Conservation (phyloP, 2,797 vertebrate species). For the Phrynocephalus guinanensis region DNA sequence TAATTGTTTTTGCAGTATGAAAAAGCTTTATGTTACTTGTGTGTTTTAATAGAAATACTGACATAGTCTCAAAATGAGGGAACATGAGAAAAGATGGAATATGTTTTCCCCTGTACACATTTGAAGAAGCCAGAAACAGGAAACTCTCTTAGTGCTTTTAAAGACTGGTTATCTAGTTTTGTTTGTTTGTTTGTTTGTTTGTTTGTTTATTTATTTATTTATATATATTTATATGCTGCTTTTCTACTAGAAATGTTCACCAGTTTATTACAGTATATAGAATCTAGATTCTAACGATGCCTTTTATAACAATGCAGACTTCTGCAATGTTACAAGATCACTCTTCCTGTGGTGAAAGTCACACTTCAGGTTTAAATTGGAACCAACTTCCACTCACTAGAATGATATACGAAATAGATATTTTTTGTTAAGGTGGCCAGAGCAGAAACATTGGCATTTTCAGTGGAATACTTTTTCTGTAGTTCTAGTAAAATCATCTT, state of each 20-base stretch:
- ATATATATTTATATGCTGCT: background rate
- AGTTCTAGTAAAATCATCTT: too few species aligned
- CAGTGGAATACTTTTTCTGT: too few species aligned
- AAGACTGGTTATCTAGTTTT: background rate
- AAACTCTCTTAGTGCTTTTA: background rate
- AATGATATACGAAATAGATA: too few species aligned
- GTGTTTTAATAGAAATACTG: slow-evolving; percentile 26
- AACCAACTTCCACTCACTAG: too few species aligned
- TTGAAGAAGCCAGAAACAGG: background rate
- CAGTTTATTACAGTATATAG: background rate
- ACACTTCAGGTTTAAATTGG: background rate
- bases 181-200: too few species aligned
- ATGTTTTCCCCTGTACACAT: background rate
- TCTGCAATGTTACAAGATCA: too few species aligned
- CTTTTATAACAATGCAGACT: background rate
- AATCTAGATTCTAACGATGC: background rate
- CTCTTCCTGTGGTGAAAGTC: too few species aligned
- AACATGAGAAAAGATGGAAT: slow-evolving; percentile 4
- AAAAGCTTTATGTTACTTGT: slow-evolving; percentile 49
- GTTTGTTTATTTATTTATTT: background rate
- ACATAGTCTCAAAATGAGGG: background rate
- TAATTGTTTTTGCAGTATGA: slow-evolving; percentile 26
- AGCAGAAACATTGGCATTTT: too few species aligned
- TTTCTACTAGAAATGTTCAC: background rate
- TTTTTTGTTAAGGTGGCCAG: too few species aligned